Evolutionary conservation across 1,140 invertebrate species (phyloP).

Genomic region (Druon quercuslanigerum): DNA sequence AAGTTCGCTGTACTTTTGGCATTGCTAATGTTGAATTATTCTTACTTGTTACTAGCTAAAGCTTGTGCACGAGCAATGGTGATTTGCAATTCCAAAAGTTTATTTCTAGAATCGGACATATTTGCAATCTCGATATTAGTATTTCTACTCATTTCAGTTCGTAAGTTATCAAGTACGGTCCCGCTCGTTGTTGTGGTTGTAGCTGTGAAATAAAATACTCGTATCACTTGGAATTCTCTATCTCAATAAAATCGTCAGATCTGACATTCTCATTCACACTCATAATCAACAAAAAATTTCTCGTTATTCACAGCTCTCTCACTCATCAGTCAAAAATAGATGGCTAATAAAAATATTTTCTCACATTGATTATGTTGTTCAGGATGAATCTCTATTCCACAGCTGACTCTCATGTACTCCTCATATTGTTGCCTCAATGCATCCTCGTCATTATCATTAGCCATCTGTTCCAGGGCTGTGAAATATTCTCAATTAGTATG

Average conservation of each 20-base stretch:
- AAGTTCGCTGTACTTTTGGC: no score
- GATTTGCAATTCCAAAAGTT: conserved; percentile 35
- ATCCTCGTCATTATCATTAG: no score
- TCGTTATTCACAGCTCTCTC: conserved; percentile 39
- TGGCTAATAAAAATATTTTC: no score
- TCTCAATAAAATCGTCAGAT: conserved; percentile 43
- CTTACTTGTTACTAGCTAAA: conserved; percentile 25
- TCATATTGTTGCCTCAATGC: no score
- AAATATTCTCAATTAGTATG: no score
- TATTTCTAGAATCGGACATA: background rate
- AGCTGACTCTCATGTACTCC: no score
- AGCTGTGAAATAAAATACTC: conserved; percentile 45
- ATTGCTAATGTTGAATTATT: conserved; percentile 45
- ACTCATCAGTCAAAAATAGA: no score
- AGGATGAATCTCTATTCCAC: no score
- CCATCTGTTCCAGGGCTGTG: no score
- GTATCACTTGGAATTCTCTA: conserved; percentile 48
- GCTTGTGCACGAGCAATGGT: conserved; percentile 35
- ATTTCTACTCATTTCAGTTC: background rate
- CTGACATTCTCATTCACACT: conserved; percentile 42
- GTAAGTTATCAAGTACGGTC: conserved; percentile 19
- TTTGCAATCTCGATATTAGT: background rate
- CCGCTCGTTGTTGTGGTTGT: conserved; percentile 19
- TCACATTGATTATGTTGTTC: conserved; percentile 37
- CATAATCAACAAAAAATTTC: conserved; percentile 23